phyloP scores from a whole-genome alignment of 2,888 invertebrate species.

The Scaptomyza tumidula region DNA sequence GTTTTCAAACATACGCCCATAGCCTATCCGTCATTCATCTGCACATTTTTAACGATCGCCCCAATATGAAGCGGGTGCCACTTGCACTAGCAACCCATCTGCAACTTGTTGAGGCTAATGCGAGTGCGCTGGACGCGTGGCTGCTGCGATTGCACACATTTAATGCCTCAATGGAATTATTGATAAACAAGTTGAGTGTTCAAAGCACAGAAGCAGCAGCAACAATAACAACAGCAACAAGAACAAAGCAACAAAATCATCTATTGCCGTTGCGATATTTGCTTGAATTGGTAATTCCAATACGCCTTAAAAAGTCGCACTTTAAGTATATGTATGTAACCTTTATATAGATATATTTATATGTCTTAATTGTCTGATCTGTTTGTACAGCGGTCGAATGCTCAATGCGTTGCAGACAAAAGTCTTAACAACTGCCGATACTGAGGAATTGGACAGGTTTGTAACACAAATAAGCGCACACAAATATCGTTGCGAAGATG shows the following conservation, averaged over 20 bases:
- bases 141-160: slow-evolving; percentile 42
- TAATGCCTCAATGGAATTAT: slow-evolving; percentile 23
- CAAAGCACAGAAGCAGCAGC: slow-evolving; percentile 1
- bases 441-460: slow-evolving; percentile 45
- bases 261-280: slow-evolving; percentile 35
- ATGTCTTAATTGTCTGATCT: neutral
- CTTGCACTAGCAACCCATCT: slow-evolving; percentile 39
- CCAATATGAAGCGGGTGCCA: neutral
- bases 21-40: slow-evolving; percentile 50
- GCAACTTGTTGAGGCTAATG: slow-evolving; percentile 27
- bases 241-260: slow-evolving; percentile 15
- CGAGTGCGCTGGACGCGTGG: slow-evolving; percentile 50
- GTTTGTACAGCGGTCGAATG: slow-evolving; percentile 32
- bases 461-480: slow-evolving; percentile 41
- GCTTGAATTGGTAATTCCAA: slow-evolving; percentile 19
- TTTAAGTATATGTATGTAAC: slow-evolving; percentile 46
- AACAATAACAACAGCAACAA: neutral
- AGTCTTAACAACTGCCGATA: slow-evolving; percentile 11
- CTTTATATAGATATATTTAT: neutral
- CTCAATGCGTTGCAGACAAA: slow-evolving; percentile 29
- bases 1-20: slow-evolving; percentile 36
- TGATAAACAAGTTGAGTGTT: slow-evolving; percentile 37
- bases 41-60: slow-evolving; percentile 36
- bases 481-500: slow-evolving; percentile 56
- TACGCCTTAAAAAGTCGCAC: slow-evolving; percentile 44